Base-by-base conservation (phyloP, 2,113 vertebrate species). In the Laticauda colubrina region DNA sequence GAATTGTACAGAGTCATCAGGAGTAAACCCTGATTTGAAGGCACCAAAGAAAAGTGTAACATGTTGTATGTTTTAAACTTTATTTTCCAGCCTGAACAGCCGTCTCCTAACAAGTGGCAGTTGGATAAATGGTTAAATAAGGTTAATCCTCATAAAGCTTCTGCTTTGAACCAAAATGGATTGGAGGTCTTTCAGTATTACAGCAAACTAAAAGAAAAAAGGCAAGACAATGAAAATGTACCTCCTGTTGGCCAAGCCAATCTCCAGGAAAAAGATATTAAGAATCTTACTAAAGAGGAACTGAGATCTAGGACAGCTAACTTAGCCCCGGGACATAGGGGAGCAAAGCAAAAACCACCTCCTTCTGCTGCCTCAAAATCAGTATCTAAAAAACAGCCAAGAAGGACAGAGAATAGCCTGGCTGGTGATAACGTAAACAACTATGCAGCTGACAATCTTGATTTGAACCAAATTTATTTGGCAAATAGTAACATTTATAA, bases 91-190 rank as follows among this genome's bases (percentile, higher is more conserved):
- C 97, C 97, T 0, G 97, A 98, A 92, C 98, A 97, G 0, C 97
- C 98, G 0, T 97, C 98, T 4, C 97, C 98, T 75, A 98, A 98
- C 97, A 99, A 99, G 96, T 99, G 99, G 99, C 99, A 99, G 96
- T 97, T 99, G 97, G 98, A 99, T 97, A 98, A 99, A 97, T 99
- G 99, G 99, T 97, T 99, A 88, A 98, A 98, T 95, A 99, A 99
- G 93, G 98, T 98, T n/a, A 98, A 97, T 69, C 96, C 98, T 0
- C 98, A 97, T 94, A 99, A 98, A 96, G 98, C 97, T 1, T 96
- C 97, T 88, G 96, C 97, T 93, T 96, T 98, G 94, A 98, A 97
- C 94, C 97, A 98, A 69, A 97, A 98, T 91, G 95, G 95, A 3
- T 95, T 97, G 14, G 97, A 98, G 14, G 85, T 96, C 55, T 95